phyloP scores from a whole-genome alignment of 2,888 invertebrate species.

The Trichogramma dendrolimi region DNA sequence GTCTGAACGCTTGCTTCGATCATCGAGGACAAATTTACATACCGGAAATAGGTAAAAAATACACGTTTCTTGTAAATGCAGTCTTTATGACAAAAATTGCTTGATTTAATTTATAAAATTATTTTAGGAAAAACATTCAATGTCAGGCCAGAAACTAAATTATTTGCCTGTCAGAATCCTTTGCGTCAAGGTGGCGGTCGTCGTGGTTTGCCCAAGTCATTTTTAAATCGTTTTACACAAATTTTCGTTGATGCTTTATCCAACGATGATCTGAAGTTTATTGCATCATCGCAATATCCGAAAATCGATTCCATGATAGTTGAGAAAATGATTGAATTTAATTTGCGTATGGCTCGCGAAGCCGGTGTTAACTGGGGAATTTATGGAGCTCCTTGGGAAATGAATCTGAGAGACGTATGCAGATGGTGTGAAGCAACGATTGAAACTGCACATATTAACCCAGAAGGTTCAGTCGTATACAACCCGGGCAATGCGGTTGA shows the following conservation, averaged over 20 bases:
- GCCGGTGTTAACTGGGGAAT: conserved; percentile 69
- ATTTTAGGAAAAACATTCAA: conserved; percentile 64
- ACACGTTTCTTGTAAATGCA: neutral
- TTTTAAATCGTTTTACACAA: conserved; percentile 94
- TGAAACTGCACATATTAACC: conserved; percentile 32
- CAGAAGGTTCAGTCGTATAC: conserved; percentile 28
- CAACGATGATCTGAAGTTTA: conserved; percentile 52
- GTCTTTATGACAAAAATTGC: neutral
- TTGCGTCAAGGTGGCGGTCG: conserved; percentile 91
- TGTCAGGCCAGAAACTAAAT: conserved; percentile 70
- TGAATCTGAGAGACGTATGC: conserved; percentile 91
- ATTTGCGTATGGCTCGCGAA: conserved; percentile 64
- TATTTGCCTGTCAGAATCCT: conserved; percentile 99
- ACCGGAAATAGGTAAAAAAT: conserved; percentile 73
- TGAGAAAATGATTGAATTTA: conserved; percentile 73
- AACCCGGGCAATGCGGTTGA: conserved; percentile 65
- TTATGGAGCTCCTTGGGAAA: conserved; percentile 90
- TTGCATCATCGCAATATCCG: conserved; percentile 65
- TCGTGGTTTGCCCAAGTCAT: conserved; percentile 92
- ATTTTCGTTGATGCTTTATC: conserved; percentile 59
- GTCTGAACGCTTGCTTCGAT: conserved; percentile 96
- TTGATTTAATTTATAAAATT: neutral
- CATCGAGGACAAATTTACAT: conserved; percentile 94
- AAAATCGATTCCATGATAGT: conserved; percentile 60
- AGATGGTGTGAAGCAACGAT: conserved; percentile 84